These are phyloP conservation scores for Anoplopoma fimbria DNA, from an alignment of 2,113 vertebrate genomes.

Conservation along the genomic window DNA sequence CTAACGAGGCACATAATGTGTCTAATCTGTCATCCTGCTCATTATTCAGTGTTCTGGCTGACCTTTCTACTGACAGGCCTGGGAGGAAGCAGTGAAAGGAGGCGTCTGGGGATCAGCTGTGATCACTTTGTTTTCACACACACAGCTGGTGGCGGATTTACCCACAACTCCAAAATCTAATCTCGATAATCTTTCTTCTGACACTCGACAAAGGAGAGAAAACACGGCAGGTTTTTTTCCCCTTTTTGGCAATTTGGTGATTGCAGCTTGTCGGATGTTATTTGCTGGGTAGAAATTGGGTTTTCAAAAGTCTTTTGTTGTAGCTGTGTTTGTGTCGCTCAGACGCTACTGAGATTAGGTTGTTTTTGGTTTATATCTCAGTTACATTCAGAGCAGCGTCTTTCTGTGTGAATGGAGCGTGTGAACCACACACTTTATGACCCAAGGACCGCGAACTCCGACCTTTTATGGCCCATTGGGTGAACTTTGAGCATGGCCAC, in stretches of 20 bases:
- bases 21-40: conserved; percentile 54
- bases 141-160: conserved; percentile 43
- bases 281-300: neutral
- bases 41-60: conserved; percentile 35
- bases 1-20: conserved; percentile 42
- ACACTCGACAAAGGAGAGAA: neutral
- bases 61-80: conserved; percentile 38
- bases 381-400: conserved; percentile 5
- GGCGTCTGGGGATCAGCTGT: conserved; percentile 30
- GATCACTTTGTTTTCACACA: conserved; percentile 45
- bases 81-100: conserved; percentile 8
- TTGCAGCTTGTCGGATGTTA: conserved; percentile 1
- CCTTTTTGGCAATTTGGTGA: conserved; percentile 21
- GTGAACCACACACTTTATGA: conserved; percentile 76
- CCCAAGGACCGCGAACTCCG: conserved; percentile 60
- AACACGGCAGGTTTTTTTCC: neutral
- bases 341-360: conserved; percentile 7
- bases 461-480: conserved; percentile 38
- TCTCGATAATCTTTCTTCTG: conserved; percentile 49
- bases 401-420: conserved; percentile 59
- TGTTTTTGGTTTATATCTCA: neutral
- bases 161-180: conserved; percentile 45
- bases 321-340: conserved; percentile 9
- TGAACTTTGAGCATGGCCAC: conserved; percentile 63
- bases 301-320: conserved; percentile 9